phyloP scores from a whole-genome alignment of 2,888 invertebrate genomes.

The Meliscaeva auricollis region DNA sequence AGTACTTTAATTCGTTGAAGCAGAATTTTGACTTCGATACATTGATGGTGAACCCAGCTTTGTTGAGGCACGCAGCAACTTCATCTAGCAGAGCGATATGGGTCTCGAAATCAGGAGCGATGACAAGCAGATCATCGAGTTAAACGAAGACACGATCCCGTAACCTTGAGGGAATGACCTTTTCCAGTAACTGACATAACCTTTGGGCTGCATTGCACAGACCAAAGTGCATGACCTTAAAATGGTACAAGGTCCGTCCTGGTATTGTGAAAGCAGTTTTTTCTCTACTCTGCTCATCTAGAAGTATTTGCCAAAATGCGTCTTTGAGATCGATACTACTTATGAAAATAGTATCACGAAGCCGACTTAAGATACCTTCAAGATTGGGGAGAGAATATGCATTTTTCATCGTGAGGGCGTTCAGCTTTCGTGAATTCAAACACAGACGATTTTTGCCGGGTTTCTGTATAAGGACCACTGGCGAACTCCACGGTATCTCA shows the following conservation, averaged over 20 bases:
- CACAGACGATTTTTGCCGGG: too few relatives aligned
- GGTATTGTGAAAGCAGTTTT: constrained; percentile 70
- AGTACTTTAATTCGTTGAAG: constrained; percentile 63
- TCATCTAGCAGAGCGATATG: constrained; percentile 43
- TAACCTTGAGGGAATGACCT: constrained; percentile 58
- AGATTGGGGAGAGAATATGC: too few relatives aligned
- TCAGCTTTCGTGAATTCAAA: too few relatives aligned
- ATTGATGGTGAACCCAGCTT: constrained; percentile 61
- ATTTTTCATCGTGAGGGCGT: too few relatives aligned
- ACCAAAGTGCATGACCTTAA: constrained; percentile 58
- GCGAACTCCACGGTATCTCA: constrained; percentile 17
- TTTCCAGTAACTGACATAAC: constrained; percentile 73
- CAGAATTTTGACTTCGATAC: constrained; percentile 49
- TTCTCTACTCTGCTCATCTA: constrained; percentile 37
- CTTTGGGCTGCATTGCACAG: constrained; percentile 46
- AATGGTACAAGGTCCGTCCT: constrained; percentile 42
- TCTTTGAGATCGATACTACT: too few relatives aligned
- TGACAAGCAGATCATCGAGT: constrained; percentile 50
- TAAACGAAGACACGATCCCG: constrained; percentile 36
- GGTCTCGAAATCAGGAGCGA: constrained; percentile 13
- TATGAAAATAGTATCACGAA: too few relatives aligned
- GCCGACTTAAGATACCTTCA: too few relatives aligned
- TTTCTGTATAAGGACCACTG: constrained; percentile 49
- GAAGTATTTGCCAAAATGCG: too few relatives aligned
- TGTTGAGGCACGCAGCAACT: constrained; percentile 45